Evolutionary conservation across 2,797 vertebrate species (phyloP), one percentile per base, ranked within the genome.

Genomic region (Danio jaintianensis): DNA sequence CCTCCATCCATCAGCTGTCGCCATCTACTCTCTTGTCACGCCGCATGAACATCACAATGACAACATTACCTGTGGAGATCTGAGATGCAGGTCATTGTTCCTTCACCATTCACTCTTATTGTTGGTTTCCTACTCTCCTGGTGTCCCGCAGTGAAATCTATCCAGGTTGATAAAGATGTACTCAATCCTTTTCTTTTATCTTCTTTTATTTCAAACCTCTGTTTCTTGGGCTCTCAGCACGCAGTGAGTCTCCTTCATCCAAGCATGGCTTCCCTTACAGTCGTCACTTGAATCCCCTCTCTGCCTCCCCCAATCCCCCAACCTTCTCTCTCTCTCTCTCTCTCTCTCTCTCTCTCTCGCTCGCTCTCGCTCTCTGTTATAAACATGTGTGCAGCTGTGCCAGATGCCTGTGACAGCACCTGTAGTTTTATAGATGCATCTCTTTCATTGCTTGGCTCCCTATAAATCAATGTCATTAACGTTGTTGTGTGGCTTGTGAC

Each of bases 351-450:
- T 59, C 12, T 52, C 43, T 50, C 29, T 42, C 43, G 47, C 53
- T 52, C 74, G 64, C 55, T 1, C 72, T 61, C 47, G 15, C 13
- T 13, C 42, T 22, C 16, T 7, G 18, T 10, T 6, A 50, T 42
- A 7, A 42, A 22, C 43, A 20, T 45, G 29, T 29, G 16, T 76
- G 75, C 72, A 53, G 45, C 18, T 48, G 18, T 68, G 76, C 81
- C 61, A 73, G 82, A 75, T 62, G 52, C 52, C 16, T 82, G 56
- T 78, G n/a, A 68, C 56, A 63, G 71, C 68, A 82, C 47, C 3
- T 53, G 69, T 88, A 78, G 69, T 82, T 69, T 16, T 75, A 45
- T 77, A 56, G 75, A 78, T 75, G 53, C 50, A 85, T 89, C 82
- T 80, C 53, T 10, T 36, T 40, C 84, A 85, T 71, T 83, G 56